Evolutionary conservation across 2,113 vertebrate genomes (phyloP).

Genomic region (Eulemur rufifrons): DNA sequence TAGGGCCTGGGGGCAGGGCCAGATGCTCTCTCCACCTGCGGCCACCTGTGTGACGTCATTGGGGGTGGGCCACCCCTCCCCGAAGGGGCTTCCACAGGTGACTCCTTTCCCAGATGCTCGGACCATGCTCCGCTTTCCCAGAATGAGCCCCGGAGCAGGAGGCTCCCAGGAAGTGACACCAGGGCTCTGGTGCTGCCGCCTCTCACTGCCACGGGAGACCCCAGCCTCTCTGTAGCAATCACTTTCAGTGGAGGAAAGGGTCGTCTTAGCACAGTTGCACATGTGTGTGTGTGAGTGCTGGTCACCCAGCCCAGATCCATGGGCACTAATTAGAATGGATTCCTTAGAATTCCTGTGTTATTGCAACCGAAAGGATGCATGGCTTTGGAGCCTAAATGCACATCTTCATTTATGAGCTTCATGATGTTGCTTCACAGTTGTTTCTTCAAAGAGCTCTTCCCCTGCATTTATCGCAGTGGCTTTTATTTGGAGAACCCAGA

Average conservation of each 20-base stretch:
- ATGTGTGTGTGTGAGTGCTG: fast-evolving
- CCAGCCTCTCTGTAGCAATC: fast-evolving
- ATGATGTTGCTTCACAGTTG: fast-evolving
- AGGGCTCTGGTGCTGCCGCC: neutral
- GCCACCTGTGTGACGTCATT: neutral
- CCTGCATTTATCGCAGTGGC: fast-evolving
- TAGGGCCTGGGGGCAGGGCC: neutral
- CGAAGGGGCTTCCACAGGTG: neutral
- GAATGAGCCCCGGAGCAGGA: neutral
- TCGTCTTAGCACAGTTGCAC: neutral
- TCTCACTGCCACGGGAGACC: too few relatives aligned
- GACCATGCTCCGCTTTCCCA: fast-evolving
- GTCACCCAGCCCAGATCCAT: neutral
- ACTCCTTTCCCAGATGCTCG: neutral
- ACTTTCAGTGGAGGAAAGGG: too few relatives aligned
- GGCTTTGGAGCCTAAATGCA: fast-evolving
- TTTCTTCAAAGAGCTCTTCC: neutral
- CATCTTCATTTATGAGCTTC: neutral
- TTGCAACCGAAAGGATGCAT: fast-evolving
- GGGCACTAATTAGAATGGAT: fast-evolving
- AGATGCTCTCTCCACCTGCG: neutral
- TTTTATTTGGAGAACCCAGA: neutral
- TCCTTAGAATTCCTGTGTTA: neutral
- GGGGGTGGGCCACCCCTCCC: too few relatives aligned
- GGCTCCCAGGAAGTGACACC: neutral